Percentiles rank a stretch among this genome's conserved stretches.
Conservation (phyloP, 1,140 invertebrate genomes). For the Ericerus pela region DNA sequence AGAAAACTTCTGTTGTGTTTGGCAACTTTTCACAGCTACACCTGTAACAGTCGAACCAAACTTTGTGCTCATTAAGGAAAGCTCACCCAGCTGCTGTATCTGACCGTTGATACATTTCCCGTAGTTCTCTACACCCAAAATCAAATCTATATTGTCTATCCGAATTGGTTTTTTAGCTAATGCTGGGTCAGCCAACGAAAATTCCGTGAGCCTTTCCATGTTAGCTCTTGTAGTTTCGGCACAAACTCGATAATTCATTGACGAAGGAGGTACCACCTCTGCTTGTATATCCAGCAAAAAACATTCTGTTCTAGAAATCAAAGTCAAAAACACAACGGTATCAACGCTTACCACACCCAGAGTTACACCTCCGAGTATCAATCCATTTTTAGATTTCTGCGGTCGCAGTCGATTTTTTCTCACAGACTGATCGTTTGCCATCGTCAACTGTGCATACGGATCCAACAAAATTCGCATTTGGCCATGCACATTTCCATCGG, state of each 20-base stretch:
- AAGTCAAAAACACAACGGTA: neutral
- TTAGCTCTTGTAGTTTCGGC: neutral
- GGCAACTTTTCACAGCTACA: too few species aligned
- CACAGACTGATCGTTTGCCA: neutral
- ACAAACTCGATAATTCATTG: neutral
- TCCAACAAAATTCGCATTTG: neutral
- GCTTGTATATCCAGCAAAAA: neutral
- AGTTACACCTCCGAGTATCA: neutral
- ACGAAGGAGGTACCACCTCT: neutral
- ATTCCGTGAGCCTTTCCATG: neutral
- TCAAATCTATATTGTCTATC: neutral
- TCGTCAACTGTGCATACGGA: neutral
- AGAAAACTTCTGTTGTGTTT: neutral
- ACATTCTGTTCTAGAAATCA: neutral
- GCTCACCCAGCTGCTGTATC: neutral
- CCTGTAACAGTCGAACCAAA: conserved; percentile 5
- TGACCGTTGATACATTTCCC: too few species aligned
- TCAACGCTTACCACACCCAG: neutral
- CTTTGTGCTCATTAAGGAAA: neutral
- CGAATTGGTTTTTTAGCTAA: neutral
- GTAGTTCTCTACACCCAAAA: neutral
- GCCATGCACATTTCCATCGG: too few species aligned
- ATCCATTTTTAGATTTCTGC: too few species aligned
- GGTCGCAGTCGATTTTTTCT: neutral
- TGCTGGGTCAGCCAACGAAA: neutral